Conservation (phyloP, 2,888 invertebrate genomes). For the Eledona agricola region DNA sequence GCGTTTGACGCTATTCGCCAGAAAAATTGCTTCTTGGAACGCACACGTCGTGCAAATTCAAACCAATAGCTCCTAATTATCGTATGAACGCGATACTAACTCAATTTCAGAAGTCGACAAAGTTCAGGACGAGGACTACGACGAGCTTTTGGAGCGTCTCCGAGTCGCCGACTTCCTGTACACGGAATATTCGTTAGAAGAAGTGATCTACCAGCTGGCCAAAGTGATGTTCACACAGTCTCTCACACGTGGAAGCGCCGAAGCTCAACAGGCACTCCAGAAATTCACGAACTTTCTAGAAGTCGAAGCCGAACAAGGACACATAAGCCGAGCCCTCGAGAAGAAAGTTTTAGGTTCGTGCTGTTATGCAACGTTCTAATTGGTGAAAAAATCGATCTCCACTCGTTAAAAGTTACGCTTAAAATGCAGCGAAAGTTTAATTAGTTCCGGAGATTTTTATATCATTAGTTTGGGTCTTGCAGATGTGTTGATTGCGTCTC, state of each 20-base stretch:
- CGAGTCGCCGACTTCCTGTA: constrained; percentile 76
- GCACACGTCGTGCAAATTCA: neutral
- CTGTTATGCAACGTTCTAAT: too few species aligned
- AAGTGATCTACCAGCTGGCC: constrained; percentile 82
- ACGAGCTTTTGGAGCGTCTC: constrained; percentile 74
- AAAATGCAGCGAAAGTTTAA: too few species aligned
- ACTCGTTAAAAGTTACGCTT: too few species aligned
- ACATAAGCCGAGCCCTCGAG: constrained; percentile 77
- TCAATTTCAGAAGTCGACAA: constrained; percentile 42
- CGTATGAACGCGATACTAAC: constrained; percentile 1
- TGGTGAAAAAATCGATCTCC: too few species aligned
- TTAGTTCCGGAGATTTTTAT: too few species aligned
- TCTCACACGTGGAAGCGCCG: constrained; percentile 72
- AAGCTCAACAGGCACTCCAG: constrained; percentile 77
- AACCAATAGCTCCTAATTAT: constrained; percentile 1
- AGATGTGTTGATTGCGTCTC: constrained; percentile 80
- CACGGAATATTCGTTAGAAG: constrained; percentile 79
- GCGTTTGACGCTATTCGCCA: too few species aligned
- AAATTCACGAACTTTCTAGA: constrained; percentile 79
- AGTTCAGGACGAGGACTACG: constrained; percentile 66
- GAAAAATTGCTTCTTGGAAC: neutral
- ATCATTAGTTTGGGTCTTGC: constrained; percentile 11
- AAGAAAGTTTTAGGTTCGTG: constrained; percentile 78
- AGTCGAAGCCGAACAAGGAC: constrained; percentile 76
- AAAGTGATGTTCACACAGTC: constrained; percentile 85